phyloP scores from a whole-genome alignment of 2,797 vertebrate species.

The Cryptoprocta ferox region DNA sequence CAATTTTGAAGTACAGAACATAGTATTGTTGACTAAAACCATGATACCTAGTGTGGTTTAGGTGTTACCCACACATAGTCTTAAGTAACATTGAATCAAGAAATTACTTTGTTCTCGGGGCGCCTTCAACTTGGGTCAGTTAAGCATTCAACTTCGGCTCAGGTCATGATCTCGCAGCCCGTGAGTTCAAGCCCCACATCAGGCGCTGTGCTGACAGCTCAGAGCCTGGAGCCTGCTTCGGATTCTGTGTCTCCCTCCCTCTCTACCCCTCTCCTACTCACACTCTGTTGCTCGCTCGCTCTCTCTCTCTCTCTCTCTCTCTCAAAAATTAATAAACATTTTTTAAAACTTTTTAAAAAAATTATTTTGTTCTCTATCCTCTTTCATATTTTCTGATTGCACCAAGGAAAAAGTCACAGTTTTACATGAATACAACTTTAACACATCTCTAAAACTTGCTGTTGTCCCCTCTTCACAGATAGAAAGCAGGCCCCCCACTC shows the following conservation, averaged over 20 bases:
- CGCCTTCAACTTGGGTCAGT: too few relatives aligned
- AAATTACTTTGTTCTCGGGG: not conserved
- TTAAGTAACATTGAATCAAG: not conserved
- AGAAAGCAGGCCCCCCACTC: not conserved
- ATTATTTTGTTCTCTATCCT: not conserved
- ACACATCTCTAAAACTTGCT: not conserved
- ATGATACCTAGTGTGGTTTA: fast-evolving
- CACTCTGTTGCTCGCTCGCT: too few relatives aligned
- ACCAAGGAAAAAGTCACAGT: not conserved
- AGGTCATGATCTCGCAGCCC: too few relatives aligned
- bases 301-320: too few relatives aligned
- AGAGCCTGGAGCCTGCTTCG: too few relatives aligned
- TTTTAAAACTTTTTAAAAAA: too few relatives aligned
- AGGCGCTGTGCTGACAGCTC: too few relatives aligned
- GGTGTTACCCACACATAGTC: not conserved
- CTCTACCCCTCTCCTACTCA: too few relatives aligned
- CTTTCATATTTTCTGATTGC: not conserved
- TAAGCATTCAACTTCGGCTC: too few relatives aligned
- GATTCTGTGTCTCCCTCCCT: too few relatives aligned
- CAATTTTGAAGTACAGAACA: not conserved
- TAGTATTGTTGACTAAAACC: not conserved
- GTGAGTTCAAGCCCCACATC: too few relatives aligned
- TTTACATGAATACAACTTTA: not conserved
- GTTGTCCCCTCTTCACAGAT: not conserved
- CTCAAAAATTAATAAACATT: too few relatives aligned